Evolutionary conservation across 2,113 vertebrate species (phyloP).

Genomic region (Chamaea fasciata): DNA sequence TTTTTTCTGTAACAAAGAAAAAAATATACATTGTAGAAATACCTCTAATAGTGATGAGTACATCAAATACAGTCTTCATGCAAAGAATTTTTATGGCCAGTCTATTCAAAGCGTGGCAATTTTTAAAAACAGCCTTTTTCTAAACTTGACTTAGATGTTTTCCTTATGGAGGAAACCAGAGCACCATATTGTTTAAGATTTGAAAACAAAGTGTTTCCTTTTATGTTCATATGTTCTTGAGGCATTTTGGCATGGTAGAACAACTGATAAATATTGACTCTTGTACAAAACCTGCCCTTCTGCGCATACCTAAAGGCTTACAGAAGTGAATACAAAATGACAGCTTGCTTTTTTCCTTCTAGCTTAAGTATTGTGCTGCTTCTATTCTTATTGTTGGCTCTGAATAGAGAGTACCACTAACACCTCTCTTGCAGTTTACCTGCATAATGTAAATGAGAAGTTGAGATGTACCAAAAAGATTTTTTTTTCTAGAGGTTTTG

Average conservation of each 20-base stretch:
- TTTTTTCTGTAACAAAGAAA: not conserved
- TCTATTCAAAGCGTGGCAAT: not conserved
- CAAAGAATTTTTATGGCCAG: not conserved
- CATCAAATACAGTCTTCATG: not conserved
- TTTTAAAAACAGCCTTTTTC: not conserved
- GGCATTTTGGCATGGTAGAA: not conserved
- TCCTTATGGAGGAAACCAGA: not conserved
- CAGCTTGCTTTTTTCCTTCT: not conserved
- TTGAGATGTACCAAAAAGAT: not conserved
- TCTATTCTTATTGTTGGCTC: not conserved
- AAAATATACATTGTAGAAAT: not conserved
- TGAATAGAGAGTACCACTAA: not conserved
- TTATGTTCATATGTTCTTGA: not conserved
- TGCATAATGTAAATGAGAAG: not conserved
- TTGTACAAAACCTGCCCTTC: not conserved
- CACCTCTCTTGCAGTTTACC: not conserved
- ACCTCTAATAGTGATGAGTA: not conserved
- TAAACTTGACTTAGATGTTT: not conserved
- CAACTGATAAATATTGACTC: not conserved
- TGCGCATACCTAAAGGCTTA: not conserved
- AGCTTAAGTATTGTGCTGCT: not conserved
- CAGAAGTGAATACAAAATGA: not conserved
- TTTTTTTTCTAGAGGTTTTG: not conserved
- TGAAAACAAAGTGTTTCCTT: not conserved
- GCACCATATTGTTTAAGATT: not conserved